A percentile compares a stretch with the other conserved stretches of the same genome.
These are phyloP conservation scores for Ectemnius continuus DNA, from an alignment of 2,888 invertebrate species.

Conservation along the genomic window DNA sequence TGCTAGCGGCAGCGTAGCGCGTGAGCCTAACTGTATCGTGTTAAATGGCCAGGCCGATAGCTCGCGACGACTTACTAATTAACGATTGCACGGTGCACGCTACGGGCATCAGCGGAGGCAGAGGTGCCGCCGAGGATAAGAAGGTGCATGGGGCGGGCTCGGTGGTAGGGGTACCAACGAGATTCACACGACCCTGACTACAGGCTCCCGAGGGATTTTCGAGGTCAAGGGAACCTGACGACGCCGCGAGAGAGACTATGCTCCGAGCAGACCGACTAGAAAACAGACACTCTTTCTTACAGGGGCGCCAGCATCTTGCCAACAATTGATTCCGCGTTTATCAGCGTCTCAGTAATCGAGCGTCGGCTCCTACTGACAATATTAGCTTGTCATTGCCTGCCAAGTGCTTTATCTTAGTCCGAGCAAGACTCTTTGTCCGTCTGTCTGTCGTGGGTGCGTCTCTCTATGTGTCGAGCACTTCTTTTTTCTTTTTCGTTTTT, in stretches of 20 bases:
- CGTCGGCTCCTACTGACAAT: slow-evolving; percentile 5
- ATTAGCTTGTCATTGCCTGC: slow-evolving; percentile 28
- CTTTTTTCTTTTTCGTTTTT: background rate
- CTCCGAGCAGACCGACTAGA: background rate
- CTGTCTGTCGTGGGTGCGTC: no score
- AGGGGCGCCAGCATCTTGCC: no score
- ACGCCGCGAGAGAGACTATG: slow-evolving; percentile 31
- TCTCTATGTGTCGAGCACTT: no score
- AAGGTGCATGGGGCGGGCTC: slow-evolving; percentile 4
- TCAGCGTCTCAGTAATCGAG: no score
- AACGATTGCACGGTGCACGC: slow-evolving; percentile 24
- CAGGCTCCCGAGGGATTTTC: slow-evolving; percentile 57
- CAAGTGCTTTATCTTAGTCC: slow-evolving; percentile 22
- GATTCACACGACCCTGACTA: slow-evolving; percentile 53
- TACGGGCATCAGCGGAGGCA: slow-evolving; percentile 16
- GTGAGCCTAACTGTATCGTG: slow-evolving; percentile 3
- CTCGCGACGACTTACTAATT: slow-evolving; percentile 67
- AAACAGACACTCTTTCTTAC: slow-evolving; percentile 8
- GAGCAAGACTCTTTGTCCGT: background rate
- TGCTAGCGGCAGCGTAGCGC: background rate
- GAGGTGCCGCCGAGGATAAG: slow-evolving; percentile 20
- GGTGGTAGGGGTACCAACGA: slow-evolving; percentile 3
- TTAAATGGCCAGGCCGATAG: slow-evolving; percentile 52
- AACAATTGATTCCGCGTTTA: no score
- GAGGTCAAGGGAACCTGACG: slow-evolving; percentile 62